These are phyloP conservation scores for Caenorhabditis virilis DNA, from an alignment of 2,888 invertebrate genomes.

Conservation along the genomic window DNA sequence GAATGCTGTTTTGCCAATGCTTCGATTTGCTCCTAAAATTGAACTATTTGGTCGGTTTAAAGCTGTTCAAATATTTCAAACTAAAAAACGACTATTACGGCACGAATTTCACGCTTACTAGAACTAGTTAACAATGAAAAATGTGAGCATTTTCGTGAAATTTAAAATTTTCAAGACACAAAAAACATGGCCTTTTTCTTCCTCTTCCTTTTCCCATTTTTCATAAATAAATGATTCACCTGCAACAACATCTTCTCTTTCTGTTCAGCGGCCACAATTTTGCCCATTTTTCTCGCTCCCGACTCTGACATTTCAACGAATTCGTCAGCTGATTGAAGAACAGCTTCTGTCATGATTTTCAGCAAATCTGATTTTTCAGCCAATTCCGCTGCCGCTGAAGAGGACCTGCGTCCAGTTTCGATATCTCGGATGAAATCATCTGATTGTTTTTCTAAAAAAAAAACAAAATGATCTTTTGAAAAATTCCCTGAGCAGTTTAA, in stretches of 20 bases:
- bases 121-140: no score
- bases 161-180: not conserved
- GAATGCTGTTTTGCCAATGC: conserved; percentile 96
- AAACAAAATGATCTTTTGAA: not conserved
- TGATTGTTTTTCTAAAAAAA: conserved; percentile 53
- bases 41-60: no score
- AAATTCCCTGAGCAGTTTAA: no score
- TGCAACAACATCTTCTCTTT: conserved; percentile 42
- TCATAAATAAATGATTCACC: conserved; percentile 11
- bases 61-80: no score
- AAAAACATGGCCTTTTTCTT: not conserved
- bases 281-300: conserved; percentile 89
- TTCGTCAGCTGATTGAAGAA: conserved; percentile 92
- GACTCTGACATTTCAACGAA: conserved; percentile 87
- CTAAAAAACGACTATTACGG: no score
- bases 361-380: conserved; percentile 91
- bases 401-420: no score
- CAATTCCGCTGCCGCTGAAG: no score
- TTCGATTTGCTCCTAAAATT: conserved; percentile 87
- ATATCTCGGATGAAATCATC: conserved; percentile 43
- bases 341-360: conserved; percentile 76
- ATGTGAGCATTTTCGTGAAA: not conserved
- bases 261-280: conserved; percentile 68
- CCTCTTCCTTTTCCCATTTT: no score
- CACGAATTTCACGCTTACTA: no score